Conservation (phyloP, 2,113 vertebrate genomes). For the Semnopithecus entellus region DNA sequence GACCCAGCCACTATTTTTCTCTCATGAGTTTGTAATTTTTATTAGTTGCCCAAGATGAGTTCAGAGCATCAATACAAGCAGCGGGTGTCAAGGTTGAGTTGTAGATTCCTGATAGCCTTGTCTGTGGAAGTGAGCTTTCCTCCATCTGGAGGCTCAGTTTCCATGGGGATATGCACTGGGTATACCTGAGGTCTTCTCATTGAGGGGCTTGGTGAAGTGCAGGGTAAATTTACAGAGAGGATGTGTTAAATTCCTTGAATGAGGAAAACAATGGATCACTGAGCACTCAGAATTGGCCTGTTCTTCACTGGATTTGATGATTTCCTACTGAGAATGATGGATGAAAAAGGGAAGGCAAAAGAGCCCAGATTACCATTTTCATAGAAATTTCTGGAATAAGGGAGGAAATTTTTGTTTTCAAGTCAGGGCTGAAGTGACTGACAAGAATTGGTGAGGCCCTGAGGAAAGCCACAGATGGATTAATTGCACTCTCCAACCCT, state of each 20-base stretch:
- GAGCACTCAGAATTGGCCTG: not conserved
- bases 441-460: not conserved
- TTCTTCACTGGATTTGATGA: not conserved
- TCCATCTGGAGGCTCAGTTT: not conserved
- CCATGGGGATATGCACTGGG: not conserved
- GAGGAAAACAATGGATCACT: not conserved
- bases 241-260: not conserved
- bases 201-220: not conserved
- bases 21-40: not conserved
- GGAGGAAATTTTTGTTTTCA: not conserved
- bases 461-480: not conserved
- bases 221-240: not conserved
- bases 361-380: not conserved
- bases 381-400: not conserved
- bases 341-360: not conserved
- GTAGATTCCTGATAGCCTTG: not conserved
- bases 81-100: not conserved
- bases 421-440: not conserved
- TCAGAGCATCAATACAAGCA: too few species aligned
- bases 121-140: not conserved
- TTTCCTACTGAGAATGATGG: not conserved
- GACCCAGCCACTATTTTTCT: not conserved
- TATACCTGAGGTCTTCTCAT: not conserved
- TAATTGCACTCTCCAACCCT: not conserved
- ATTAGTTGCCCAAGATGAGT: not conserved